These are phyloP conservation scores for Diabrotica undecimpunctata DNA, from an alignment of 1,140 invertebrate species.

Conservation along the genomic window DNA sequence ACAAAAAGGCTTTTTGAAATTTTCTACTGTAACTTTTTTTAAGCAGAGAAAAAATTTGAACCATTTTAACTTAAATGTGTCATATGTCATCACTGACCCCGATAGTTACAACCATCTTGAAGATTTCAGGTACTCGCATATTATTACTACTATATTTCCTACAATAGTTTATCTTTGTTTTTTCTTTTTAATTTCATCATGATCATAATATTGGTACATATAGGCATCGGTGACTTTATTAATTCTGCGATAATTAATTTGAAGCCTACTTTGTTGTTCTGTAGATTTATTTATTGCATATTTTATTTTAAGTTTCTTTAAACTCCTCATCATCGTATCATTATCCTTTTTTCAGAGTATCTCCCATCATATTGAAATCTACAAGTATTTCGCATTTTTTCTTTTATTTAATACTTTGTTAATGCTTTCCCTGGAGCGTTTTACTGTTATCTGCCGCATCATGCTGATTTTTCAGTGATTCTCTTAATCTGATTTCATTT, in stretches of 20 bases:
- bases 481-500: too few species aligned
- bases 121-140: slow-evolving; percentile 47
- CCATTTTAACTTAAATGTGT: slow-evolving; percentile 30
- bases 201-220: too few species aligned
- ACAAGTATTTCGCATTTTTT: too few species aligned
- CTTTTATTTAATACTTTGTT: too few species aligned
- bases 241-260: background rate
- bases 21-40: background rate
- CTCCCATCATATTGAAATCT: too few species aligned
- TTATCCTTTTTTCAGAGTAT: too few species aligned
- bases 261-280: background rate
- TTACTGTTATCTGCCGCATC: too few species aligned
- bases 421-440: too few species aligned
- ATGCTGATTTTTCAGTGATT: too few species aligned
- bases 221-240: background rate
- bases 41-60: slow-evolving; percentile 21
- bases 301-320: too few species aligned
- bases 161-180: background rate
- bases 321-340: too few species aligned
- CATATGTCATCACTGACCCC: slow-evolving; percentile 52
- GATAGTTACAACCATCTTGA: slow-evolving; percentile 55
- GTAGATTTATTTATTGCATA: background rate
- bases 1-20: slow-evolving; percentile 4
- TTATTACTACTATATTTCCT: background rate
- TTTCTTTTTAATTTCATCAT: background rate